Conservation (phyloP, 2,113 vertebrate genomes). For the Gallinago undulata region DNA sequence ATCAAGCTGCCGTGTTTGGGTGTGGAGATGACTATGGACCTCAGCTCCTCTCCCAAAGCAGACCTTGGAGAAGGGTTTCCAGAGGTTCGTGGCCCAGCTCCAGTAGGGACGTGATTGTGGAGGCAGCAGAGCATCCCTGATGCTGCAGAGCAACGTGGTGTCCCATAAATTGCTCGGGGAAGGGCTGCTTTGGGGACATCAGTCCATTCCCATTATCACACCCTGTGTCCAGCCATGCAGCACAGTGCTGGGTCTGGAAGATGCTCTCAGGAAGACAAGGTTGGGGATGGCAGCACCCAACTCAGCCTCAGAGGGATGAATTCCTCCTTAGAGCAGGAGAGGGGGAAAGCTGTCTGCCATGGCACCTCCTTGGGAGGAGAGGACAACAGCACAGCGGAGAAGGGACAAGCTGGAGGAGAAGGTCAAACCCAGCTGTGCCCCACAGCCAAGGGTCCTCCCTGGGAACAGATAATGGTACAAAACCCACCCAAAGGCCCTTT, state of each 20-base stretch:
- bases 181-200: neutral
- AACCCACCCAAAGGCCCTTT: neutral
- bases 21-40: fast-evolving
- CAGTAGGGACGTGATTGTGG: neutral
- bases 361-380: neutral
- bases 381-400: neutral
- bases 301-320: neutral
- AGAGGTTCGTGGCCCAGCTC: neutral
- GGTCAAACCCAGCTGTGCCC: neutral
- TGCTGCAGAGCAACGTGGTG: neutral
- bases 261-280: fast-evolving
- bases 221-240: neutral
- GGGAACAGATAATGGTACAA: neutral
- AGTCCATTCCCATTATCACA: neutral
- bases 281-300: neutral
- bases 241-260: neutral
- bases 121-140: neutral
- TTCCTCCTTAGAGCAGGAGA: neutral
- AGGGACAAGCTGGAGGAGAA: neutral
- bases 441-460: neutral
- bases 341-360: neutral
- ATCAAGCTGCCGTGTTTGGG: neutral
- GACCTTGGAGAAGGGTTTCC: neutral
- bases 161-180: neutral
- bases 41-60: neutral